Base-by-base conservation (phyloP, 1,140 invertebrate genomes). In the Sinella curviseta region DNA sequence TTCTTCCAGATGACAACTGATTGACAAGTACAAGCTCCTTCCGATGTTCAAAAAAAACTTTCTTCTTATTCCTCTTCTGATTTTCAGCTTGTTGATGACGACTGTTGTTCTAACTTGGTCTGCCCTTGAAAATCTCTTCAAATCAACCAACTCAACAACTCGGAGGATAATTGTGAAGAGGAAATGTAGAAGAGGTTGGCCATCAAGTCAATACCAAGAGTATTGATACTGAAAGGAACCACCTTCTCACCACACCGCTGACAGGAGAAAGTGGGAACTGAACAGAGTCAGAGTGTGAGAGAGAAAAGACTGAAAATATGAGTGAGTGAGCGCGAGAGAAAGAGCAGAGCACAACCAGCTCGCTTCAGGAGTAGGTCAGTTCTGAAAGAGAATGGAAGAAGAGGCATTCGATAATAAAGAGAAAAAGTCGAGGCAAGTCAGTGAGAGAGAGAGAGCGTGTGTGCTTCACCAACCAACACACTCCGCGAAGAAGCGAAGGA, bases 291-390 rank as follows among this genome's bases (percentile, higher is more conserved):
- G 8, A 48, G 8, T 12, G 39, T 70, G 65, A 70, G 65, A 70
- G 8, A 33, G 31, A 8, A 3, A 8, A 70, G 8, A 34, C n/a
- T 67, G 33, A 78, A n/a, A 73, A 33, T 20, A 12, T 48, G 39
- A 31, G 12, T 17, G 76, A 77, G 76, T 67, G 17, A 31, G 30
- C 17, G 28, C 12, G 65, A 8, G 65, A 33, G 65, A 70, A 30
- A 8, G 24, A 20, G 24, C 33, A 77, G 74, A 67, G 77, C 55
- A 82, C 77, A 82, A 82, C 81, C 81, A 35, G 73, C 60, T 78
- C 73, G 78, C 35, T 73, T 67, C 74, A 57, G 55, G 78, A 82
- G 78, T 82, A 82, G 81, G 81, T 82, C 81, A 82, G 78, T 79
- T 78, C 81, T 82, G 78, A 65, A 76, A 39, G 54, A 75, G 34